phyloP scores from a whole-genome alignment of 2,888 invertebrate species.

The Ephialtes manifestator region DNA sequence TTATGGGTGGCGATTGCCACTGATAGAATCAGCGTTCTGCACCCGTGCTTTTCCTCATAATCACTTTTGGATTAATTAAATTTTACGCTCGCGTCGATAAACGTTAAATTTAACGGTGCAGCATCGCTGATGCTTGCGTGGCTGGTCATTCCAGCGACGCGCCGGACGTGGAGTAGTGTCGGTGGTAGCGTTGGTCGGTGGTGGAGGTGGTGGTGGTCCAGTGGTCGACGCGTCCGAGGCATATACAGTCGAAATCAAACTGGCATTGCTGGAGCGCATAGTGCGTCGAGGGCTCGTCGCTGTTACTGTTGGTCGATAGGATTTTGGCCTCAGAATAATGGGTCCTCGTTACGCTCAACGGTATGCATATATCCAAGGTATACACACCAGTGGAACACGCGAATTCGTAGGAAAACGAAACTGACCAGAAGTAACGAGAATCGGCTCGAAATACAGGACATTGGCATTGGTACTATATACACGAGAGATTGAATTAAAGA shows the following conservation, averaged over 20 bases:
- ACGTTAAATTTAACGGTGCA: slow-evolving; percentile 85
- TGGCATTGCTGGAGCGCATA: slow-evolving; percentile 46
- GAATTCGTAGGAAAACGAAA: background rate
- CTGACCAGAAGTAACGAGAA: slow-evolving; percentile 21
- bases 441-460: slow-evolving; percentile 20
- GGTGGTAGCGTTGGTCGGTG: background rate
- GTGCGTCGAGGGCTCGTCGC: slow-evolving; percentile 52
- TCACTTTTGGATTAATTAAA: slow-evolving; percentile 86
- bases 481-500: slow-evolving; percentile 61
- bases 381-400: background rate
- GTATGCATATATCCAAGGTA: background rate
- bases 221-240: slow-evolving; percentile 31
- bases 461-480: slow-evolving; percentile 2
- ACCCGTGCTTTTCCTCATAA: slow-evolving; percentile 83
- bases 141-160: slow-evolving; percentile 64
- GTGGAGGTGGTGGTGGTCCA: slow-evolving; percentile 52
- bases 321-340: slow-evolving; percentile 62
- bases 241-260: slow-evolving; percentile 67
- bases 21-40: slow-evolving; percentile 85
- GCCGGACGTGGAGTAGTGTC: slow-evolving; percentile 24
- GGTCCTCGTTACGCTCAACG: slow-evolving; percentile 53
- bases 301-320: slow-evolving; percentile 60
- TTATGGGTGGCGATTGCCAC: slow-evolving; percentile 84
- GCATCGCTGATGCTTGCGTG: slow-evolving; percentile 64
- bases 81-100: slow-evolving; percentile 84